phyloP scores from a whole-genome alignment of 2,113 vertebrate genomes.

The Sphaerodactylus townsendi region DNA sequence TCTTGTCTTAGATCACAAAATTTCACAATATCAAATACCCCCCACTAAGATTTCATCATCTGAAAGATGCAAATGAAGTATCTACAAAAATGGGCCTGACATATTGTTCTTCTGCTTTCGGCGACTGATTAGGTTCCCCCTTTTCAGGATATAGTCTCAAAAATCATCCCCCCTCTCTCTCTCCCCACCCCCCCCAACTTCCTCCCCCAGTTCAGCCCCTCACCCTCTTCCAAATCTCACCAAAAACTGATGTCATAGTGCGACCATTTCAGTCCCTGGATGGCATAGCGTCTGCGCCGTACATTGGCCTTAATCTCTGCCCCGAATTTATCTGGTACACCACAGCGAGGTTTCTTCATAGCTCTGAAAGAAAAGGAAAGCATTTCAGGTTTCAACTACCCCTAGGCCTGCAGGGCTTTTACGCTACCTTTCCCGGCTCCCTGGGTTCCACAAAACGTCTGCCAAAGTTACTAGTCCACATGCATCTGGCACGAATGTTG shows the following conservation, averaged over 20 bases:
- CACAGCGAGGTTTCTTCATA: slow-evolving; percentile 87
- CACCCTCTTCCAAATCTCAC: slow-evolving; percentile 64
- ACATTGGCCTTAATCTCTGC: slow-evolving; percentile 87
- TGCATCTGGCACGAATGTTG: neutral
- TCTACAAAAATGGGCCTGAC: too few relatives aligned
- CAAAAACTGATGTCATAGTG: slow-evolving; percentile 89
- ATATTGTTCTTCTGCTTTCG: neutral
- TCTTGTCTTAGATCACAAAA: too few relatives aligned
- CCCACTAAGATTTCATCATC: neutral
- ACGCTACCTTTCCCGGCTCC: neutral
- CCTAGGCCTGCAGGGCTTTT: too few relatives aligned
- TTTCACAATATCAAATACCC: neutral
- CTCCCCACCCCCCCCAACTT: neutral
- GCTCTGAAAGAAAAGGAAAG: slow-evolving; percentile 69
- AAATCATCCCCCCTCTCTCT: neutral
- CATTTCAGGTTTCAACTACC: neutral
- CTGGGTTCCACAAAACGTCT: neutral
- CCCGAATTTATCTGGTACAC: slow-evolving; percentile 90
- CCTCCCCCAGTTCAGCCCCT: too few relatives aligned
- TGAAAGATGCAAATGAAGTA: neutral
- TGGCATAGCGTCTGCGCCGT: slow-evolving; percentile 86
- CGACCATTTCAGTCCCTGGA: slow-evolving; percentile 90
- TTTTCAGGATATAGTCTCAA: neutral
- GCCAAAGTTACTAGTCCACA: neutral
- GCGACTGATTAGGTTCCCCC: neutral